phyloP scores from a whole-genome alignment of 1,140 invertebrate species.

The Hyles vespertilio region DNA sequence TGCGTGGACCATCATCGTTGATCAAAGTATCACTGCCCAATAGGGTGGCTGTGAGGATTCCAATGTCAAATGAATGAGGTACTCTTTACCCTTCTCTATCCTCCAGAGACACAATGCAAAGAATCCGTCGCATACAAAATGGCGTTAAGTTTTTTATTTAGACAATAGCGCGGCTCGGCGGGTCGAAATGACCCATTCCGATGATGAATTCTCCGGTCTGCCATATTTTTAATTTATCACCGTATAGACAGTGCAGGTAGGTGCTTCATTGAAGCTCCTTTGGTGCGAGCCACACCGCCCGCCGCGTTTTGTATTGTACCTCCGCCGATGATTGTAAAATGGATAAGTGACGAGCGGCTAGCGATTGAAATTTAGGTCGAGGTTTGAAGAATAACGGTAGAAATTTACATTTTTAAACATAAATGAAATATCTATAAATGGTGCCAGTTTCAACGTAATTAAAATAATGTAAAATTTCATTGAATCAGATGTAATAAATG shows the following conservation, averaged over 20 bases:
- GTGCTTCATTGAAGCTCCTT: constrained; percentile 59
- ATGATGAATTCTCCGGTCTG: constrained; percentile 66
- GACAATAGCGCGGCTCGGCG: constrained; percentile 27
- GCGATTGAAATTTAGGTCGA: constrained; percentile 5
- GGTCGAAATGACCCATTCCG: constrained; percentile 48
- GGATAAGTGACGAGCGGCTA: constrained; percentile 16
- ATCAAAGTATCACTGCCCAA: too few relatives aligned
- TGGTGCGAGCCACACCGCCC: constrained; percentile 36
- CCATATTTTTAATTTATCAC: constrained; percentile 74
- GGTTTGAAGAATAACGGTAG: too few relatives aligned
- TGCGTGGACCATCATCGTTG: too few relatives aligned
- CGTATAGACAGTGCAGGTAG: constrained; percentile 67
- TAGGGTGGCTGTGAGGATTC: too few relatives aligned
- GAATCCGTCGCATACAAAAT: constrained; percentile 27
- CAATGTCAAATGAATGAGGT: too few relatives aligned
- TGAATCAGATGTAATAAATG: too few relatives aligned
- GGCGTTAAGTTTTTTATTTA: constrained; percentile 33
- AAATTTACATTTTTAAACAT: too few relatives aligned
- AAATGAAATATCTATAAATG: too few relatives aligned
- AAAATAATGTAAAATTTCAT: too few relatives aligned
- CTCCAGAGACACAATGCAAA: too few relatives aligned
- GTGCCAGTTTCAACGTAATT: too few relatives aligned
- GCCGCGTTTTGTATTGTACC: constrained; percentile 39
- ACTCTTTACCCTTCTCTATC: too few relatives aligned
- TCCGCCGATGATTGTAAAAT: constrained; percentile 23